A percentile compares a stretch with the other conserved stretches of the same genome.
These are phyloP conservation scores for Celastrina argiolus DNA, from an alignment of 2,888 invertebrate genomes.

Conservation along the genomic window DNA sequence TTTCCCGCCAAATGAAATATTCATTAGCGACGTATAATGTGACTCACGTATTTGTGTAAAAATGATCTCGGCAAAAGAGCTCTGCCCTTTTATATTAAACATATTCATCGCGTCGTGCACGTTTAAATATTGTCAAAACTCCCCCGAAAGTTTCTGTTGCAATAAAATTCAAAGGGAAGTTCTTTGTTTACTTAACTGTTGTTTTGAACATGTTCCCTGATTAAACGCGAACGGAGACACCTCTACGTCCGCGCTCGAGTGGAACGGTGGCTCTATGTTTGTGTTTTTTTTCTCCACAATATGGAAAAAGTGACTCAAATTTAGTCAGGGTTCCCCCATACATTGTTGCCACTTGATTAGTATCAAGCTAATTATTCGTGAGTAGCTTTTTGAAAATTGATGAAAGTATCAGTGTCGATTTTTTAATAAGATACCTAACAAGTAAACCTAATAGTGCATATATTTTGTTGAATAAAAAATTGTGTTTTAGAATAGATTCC, in stretches of 20 bases:
- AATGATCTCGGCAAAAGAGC: constrained; percentile 11
- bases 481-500: too few relatives aligned
- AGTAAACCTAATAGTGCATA: too few relatives aligned
- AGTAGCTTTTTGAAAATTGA: too few relatives aligned
- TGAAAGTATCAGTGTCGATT: too few relatives aligned
- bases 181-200: constrained; percentile 15
- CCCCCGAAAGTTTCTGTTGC: constrained; percentile 13
- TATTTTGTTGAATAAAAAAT: background rate
- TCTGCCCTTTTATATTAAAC: constrained; percentile 32
- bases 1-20: constrained; percentile 31
- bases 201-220: constrained; percentile 18
- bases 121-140: constrained; percentile 14
- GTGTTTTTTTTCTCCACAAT: background rate
- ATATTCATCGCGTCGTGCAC: constrained; percentile 9
- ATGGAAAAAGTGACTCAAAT: background rate
- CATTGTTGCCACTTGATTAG: too few relatives aligned
- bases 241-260: background rate
- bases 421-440: too few relatives aligned
- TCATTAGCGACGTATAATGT: constrained; percentile 38
- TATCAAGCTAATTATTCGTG: too few relatives aligned
- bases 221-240: background rate
- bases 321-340: too few relatives aligned
- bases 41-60: constrained; percentile 41
- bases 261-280: background rate
- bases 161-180: constrained; percentile 15